phyloP scores from a whole-genome alignment of 2,888 invertebrate genomes.

The Melanostoma mellinum region DNA sequence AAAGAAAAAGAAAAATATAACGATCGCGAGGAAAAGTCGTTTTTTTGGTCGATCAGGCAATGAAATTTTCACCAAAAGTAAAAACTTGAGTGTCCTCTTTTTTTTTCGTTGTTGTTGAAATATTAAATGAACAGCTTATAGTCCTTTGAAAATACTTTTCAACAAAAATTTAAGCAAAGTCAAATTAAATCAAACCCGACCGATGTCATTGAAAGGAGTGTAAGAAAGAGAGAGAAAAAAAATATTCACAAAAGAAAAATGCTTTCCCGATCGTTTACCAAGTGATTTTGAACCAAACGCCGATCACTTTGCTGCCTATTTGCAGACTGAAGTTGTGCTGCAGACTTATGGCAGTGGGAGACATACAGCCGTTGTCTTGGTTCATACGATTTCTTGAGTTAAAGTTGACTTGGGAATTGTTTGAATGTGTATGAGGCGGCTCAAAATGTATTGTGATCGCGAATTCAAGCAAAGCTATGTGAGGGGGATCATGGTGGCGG shows the following conservation, averaged over 20 bases:
- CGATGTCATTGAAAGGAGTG: slow-evolving; percentile 3
- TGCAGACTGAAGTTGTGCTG: slow-evolving; percentile 80
- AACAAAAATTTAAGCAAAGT: slow-evolving; percentile 1
- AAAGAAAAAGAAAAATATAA: slow-evolving; percentile 46
- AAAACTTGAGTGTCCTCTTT: not conserved
- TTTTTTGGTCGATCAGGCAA: slow-evolving; percentile 24
- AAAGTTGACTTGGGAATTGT: slow-evolving; percentile 28
- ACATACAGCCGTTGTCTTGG: slow-evolving; percentile 30
- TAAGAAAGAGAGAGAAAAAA: slow-evolving; percentile 18
- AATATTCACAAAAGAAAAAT: slow-evolving; percentile 15
- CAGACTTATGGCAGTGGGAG: slow-evolving; percentile 69
- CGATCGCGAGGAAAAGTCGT: slow-evolving; percentile 51
- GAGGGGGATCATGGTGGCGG: slow-evolving; percentile 36
- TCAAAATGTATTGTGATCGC: slow-evolving; percentile 45
- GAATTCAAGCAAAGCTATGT: slow-evolving; percentile 46
- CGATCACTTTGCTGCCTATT: slow-evolving; percentile 81
- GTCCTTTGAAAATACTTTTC: slow-evolving; percentile 4
- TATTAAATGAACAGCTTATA: not conserved
- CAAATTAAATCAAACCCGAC: slow-evolving; percentile 30
- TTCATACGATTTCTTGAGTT: slow-evolving; percentile 21
- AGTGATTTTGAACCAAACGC: slow-evolving; percentile 64
- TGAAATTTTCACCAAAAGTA: slow-evolving; percentile 45
- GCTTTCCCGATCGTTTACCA: slow-evolving; percentile 59
- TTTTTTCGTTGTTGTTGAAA: not conserved
- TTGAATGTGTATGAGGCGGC: not conserved